Conservation (phyloP, 2,797 vertebrate genomes). For the Enteromius trimaculatus region DNA sequence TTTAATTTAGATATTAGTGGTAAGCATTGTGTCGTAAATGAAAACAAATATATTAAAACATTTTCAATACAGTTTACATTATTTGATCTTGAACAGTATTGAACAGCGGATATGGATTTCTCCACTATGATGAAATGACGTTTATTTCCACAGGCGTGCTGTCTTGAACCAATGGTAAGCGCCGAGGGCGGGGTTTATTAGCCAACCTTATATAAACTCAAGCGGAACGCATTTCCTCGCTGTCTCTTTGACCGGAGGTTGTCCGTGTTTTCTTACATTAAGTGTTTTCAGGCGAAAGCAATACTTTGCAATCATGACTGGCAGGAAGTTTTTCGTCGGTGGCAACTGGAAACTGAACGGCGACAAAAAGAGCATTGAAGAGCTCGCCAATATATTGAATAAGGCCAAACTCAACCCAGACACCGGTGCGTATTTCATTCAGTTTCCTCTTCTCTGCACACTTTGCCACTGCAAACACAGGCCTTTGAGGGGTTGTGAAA, state of each 20-base stretch:
- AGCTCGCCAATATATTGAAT: conserved; percentile 90
- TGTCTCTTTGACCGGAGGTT: background rate
- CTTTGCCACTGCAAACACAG: background rate
- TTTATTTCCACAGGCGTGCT: conserved; percentile 59
- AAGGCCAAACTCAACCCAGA: conserved; percentile 85
- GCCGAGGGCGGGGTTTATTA: conserved; percentile 62
- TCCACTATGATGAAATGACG: background rate
- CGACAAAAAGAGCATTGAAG: conserved; percentile 90
- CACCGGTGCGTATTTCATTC: conserved; percentile 80
- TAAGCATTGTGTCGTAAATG: background rate
- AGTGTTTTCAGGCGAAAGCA: background rate
- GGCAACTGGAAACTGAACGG: conserved; percentile 99
- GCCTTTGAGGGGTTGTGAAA: conserved; percentile 22
- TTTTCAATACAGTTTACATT: background rate
- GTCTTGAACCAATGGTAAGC: conserved; percentile 66
- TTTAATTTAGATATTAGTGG: background rate
- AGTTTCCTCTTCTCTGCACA: background rate
- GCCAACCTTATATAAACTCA: conserved; percentile 67
- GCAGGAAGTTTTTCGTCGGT: conserved; percentile 95
- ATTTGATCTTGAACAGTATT: background rate
- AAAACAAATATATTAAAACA: background rate
- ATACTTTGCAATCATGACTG: conserved; percentile 79
- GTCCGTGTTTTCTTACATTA: accelerated
- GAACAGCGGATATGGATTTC: background rate
- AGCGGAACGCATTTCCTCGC: accelerated